phyloP scores from a whole-genome alignment of 2,113 vertebrate species.

The Carassius auratus region DNA sequence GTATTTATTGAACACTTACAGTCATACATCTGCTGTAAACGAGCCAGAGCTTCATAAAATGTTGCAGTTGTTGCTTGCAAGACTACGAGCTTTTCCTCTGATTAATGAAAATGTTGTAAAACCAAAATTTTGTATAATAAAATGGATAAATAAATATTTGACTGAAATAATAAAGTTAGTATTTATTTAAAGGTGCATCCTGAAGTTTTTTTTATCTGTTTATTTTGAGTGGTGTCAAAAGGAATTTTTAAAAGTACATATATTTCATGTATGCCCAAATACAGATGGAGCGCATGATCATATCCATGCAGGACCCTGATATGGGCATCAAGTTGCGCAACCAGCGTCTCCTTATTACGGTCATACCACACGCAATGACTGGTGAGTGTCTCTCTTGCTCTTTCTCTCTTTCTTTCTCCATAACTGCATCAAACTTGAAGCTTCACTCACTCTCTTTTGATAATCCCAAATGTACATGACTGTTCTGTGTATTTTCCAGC shows the following conservation, averaged over 20 bases:
- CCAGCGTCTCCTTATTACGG: constrained; percentile 88
- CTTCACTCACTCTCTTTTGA: constrained; percentile 3
- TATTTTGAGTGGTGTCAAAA: no score
- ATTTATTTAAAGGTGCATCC: no score
- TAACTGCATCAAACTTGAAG: constrained; percentile 1
- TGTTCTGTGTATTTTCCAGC: constrained; percentile 32
- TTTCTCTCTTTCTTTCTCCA: constrained; percentile 15
- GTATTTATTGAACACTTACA: neutral
- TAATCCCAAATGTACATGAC: constrained; percentile 48
- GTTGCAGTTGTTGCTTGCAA: neutral
- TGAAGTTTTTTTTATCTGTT: no score
- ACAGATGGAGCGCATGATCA: constrained; percentile 91
- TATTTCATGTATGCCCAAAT: neutral
- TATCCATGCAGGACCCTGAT: constrained; percentile 95
- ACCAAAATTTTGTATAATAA: neutral
- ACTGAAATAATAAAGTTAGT: no score
- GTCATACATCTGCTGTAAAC: neutral
- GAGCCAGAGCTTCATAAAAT: neutral
- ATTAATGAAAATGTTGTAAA: neutral
- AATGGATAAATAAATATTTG: neutral
- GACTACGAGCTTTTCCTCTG: neutral
- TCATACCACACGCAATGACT: constrained; percentile 90
- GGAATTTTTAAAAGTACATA: neutral
- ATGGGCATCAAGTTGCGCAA: constrained; percentile 90
- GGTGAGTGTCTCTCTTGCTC: constrained; percentile 71